A percentile compares a stretch with the other conserved stretches of the same genome.
phyloP scores from a whole-genome alignment of 2,888 invertebrate species.

The Pterostichus madidus region DNA sequence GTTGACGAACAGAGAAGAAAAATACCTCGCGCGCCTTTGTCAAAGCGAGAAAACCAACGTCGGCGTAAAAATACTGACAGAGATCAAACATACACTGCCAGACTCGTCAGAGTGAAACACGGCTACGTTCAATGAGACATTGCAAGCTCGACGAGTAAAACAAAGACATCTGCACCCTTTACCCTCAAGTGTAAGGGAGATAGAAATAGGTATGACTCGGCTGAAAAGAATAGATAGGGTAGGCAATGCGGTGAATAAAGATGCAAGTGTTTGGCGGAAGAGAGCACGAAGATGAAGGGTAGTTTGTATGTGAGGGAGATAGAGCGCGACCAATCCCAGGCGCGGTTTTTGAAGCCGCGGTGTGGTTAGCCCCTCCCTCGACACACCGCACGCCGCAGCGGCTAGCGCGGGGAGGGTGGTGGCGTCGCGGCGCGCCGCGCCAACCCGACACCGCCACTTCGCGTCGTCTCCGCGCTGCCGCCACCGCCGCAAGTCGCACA shows the following conservation, averaged over 20 bases:
- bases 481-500: constrained; percentile 47
- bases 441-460: constrained; percentile 46
- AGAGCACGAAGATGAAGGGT: constrained; percentile 41
- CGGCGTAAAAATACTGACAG: constrained; percentile 61
- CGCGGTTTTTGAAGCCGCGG: constrained; percentile 78
- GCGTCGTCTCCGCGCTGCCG: constrained; percentile 26
- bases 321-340: constrained; percentile 77
- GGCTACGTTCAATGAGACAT: constrained; percentile 60
- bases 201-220: constrained; percentile 58
- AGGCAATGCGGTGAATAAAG: constrained; percentile 62
- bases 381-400: constrained; percentile 75
- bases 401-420: background rate
- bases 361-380: constrained; percentile 78
- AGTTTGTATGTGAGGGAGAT: constrained; percentile 72
- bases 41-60: constrained; percentile 66
- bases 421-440: constrained; percentile 67
- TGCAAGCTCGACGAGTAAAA: constrained; percentile 67
- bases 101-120: constrained; percentile 52
- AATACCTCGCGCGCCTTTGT: constrained; percentile 68
- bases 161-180: constrained; percentile 68
- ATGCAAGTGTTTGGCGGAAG: constrained; percentile 59
- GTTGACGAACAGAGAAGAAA: constrained; percentile 67
- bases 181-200: constrained; percentile 70
- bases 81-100: constrained; percentile 59
- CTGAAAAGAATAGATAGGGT: constrained; percentile 73